phyloP scores from a whole-genome alignment of 2,888 invertebrate species.

The Pedicia rivosa region DNA sequence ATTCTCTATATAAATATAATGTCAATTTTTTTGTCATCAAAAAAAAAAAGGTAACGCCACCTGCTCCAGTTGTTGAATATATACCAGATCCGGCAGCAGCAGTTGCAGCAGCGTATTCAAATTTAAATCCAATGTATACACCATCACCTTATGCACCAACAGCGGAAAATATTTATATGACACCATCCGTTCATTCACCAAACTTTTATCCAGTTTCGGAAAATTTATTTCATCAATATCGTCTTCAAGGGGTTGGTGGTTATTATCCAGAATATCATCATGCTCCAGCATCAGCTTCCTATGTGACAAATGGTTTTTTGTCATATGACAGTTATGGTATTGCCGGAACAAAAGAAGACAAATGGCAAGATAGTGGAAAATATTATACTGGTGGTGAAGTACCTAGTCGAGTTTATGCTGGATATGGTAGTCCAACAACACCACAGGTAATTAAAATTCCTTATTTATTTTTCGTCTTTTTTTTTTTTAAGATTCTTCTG shows the following conservation, averaged over 20 bases:
- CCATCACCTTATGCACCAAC: slow-evolving; percentile 64
- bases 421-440: slow-evolving; percentile 29
- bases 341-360: slow-evolving; percentile 29
- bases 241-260: slow-evolving; percentile 55
- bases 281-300: slow-evolving; percentile 44
- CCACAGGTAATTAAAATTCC: slow-evolving; percentile 21
- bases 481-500: not conserved
- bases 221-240: slow-evolving; percentile 79
- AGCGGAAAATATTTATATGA: slow-evolving; percentile 30
- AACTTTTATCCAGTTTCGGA: slow-evolving; percentile 66
- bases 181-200: slow-evolving; percentile 40
- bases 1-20: not conserved
- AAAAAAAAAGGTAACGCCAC: slow-evolving; percentile 19
- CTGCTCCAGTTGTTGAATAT: slow-evolving; percentile 30
- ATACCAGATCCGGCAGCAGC: slow-evolving; percentile 37
- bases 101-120: slow-evolving; percentile 65
- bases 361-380: slow-evolving; percentile 31
- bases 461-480: not conserved
- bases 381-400: slow-evolving; percentile 40
- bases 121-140: slow-evolving; percentile 57
- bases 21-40: too few species aligned
- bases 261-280: slow-evolving; percentile 69
- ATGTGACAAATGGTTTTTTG: slow-evolving; percentile 70
- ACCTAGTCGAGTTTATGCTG: slow-evolving; percentile 23
- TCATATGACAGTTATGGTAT: slow-evolving; percentile 39